Evolutionary conservation across 2,797 vertebrate species (phyloP).

Genomic region (Bufotes viridis): DNA sequence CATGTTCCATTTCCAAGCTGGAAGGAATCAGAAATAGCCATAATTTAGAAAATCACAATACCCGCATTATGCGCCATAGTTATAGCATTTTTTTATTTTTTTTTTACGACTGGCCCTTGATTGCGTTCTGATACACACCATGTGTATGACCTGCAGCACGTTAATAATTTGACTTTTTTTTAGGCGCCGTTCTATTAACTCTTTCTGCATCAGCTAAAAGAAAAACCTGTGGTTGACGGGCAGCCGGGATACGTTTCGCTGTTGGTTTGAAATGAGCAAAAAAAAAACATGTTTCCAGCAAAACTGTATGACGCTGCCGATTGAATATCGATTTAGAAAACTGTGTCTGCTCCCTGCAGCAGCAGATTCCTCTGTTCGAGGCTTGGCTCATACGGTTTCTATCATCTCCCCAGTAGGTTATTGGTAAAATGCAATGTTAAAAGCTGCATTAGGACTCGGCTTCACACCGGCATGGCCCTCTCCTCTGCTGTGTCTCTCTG

Average conservation of each 20-base stretch:
- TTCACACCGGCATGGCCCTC: background rate
- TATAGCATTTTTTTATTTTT: background rate
- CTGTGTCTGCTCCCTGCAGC: background rate
- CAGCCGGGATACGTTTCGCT: background rate
- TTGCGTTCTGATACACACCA: background rate
- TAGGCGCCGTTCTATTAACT: background rate
- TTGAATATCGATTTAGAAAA: constrained; percentile 27
- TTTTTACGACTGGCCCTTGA: background rate
- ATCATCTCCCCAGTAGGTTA: constrained; percentile 17
- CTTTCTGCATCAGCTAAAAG: background rate
- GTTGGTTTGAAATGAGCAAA: constrained; percentile 7
- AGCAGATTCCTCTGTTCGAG: constrained; percentile 4
- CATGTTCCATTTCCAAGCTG: constrained; percentile 51
- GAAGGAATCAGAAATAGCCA: constrained; percentile 53
- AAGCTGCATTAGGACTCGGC: background rate
- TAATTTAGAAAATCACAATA: constrained; percentile 59
- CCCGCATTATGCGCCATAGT: constrained; percentile 22
- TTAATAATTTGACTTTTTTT: background rate
- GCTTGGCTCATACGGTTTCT: background rate
- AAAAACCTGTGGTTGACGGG: background rate
- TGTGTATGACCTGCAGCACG: too few relatives aligned
- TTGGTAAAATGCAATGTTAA: constrained; percentile 13
- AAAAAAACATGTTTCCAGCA: background rate
- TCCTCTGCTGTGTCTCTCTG: background rate
- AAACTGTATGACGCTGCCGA: background rate